Conservation (phyloP, 2,888 invertebrate species). For the Thelaira solivaga region DNA sequence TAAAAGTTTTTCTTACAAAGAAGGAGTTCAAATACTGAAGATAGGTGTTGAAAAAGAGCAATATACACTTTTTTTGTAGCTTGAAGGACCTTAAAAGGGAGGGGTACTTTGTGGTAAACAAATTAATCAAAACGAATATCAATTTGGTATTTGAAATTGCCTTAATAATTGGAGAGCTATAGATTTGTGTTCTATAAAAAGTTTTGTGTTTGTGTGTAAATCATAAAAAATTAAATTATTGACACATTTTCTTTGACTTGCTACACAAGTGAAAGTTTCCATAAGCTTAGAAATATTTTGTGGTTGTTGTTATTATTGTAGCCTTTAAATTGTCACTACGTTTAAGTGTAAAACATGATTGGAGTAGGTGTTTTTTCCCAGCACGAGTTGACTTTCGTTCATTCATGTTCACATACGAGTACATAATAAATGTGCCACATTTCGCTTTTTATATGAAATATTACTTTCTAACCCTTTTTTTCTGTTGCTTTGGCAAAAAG, state of each 20-base stretch:
- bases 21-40: too few species aligned
- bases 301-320: too few species aligned
- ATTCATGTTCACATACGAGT: conserved; percentile 37
- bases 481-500: not conserved
- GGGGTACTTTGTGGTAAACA: too few species aligned
- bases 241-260: not conserved
- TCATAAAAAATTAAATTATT: not conserved
- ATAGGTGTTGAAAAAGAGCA: too few species aligned
- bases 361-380: conserved; percentile 30
- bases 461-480: conserved; percentile 25
- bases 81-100: too few species aligned
- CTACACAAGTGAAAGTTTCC: conserved; percentile 38
- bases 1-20: too few species aligned
- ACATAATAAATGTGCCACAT: conserved; percentile 42
- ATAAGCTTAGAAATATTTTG: not conserved
- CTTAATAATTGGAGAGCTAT: too few species aligned
- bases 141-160: too few species aligned
- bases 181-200: too few species aligned
- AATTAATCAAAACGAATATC: too few species aligned
- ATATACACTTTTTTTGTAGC: too few species aligned
- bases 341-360: conserved; percentile 29
- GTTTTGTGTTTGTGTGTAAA: not conserved
- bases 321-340: conserved; percentile 36
- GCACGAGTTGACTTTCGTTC: conserved; percentile 43
- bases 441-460: conserved; percentile 43